Evolutionary conservation across 2,888 invertebrate genomes (phyloP), one percentile per base, ranked within the genome.

Genomic region (Limnephilus rhombicus): DNA sequence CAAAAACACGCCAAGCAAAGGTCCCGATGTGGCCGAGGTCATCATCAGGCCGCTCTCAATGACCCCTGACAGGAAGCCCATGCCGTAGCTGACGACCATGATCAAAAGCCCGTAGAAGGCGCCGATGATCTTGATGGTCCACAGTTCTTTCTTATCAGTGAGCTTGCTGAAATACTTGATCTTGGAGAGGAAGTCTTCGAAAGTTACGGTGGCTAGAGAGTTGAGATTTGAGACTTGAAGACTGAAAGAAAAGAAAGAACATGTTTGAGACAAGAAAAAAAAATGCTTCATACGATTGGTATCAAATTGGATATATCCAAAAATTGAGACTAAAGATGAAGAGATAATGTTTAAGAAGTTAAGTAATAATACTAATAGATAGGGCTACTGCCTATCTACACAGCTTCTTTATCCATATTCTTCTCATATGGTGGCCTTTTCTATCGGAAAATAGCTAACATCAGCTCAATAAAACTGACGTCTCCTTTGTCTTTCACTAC

Each of bases 1-100:
- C 5, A 98, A 95, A 94, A 98, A 98, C 83, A 98, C 98, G 5
- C 98, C 98, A 0, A 98, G 96, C 12, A 98, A 95, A 0, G 98
- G 98, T 0, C 98, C 98, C 83, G 98, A 98, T 7, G 98, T 98
- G 0, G 98, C 98, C 2, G 98, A 98, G 34, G 98, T 98, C 94
- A 98, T 98, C 93, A 98, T 95, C 95, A 98, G 97, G 1, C 98
- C 98, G 0, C 98, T 98, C 95, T 98, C 98, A 80, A 98, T 98
- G 3, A 98, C 98, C 0, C 98, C 98, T 0, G 98, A 98, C 1
- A 98, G 96, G 92, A 97, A 95, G 0, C 98, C 97, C 15, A 98
- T 98, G 93, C 97, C 97, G 94, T 98, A 98, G 4, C 98, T 98
- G 80, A 98, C 96, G 68, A 97, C 97, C 97, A 98, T 97, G 94